Conservation (phyloP, 2,888 invertebrate species). For the Tenthredo mesomela region DNA sequence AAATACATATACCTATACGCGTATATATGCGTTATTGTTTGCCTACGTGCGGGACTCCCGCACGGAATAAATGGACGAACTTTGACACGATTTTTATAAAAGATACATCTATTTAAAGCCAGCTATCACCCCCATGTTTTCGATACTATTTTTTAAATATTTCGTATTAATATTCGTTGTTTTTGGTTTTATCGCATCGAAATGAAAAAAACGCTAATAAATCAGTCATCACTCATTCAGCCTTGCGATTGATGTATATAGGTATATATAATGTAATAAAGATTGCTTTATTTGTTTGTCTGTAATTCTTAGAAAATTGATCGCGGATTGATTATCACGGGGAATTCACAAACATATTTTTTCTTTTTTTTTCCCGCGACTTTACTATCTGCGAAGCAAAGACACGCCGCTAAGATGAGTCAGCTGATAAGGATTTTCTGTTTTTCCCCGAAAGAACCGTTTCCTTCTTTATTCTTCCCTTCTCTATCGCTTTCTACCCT, state of each 20-base stretch:
- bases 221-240: not conserved
- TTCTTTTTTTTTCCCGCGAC: not conserved
- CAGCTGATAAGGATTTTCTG: conserved; percentile 47
- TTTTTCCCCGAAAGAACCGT: not conserved
- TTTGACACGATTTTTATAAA: conserved; percentile 34
- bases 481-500: not conserved
- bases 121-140: not conserved
- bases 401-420: conserved; percentile 38
- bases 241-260: not conserved
- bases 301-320: conserved; percentile 23
- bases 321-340: conserved; percentile 14
- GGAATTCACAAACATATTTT: not conserved
- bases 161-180: not conserved
- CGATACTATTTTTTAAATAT: not conserved
- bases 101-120: not conserved
- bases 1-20: not conserved
- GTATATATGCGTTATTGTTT: not conserved
- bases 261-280: not conserved
- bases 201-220: not conserved
- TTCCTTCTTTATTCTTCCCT: not conserved
- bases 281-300: not conserved
- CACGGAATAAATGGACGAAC: conserved; percentile 16
- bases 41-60: conserved; percentile 19
- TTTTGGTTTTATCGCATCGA: not conserved
- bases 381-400: conserved; percentile 40